Evolutionary conservation across 2,797 vertebrate species (phyloP), one percentile per base, ranked within the genome.

Genomic region (Falco peregrinus): DNA sequence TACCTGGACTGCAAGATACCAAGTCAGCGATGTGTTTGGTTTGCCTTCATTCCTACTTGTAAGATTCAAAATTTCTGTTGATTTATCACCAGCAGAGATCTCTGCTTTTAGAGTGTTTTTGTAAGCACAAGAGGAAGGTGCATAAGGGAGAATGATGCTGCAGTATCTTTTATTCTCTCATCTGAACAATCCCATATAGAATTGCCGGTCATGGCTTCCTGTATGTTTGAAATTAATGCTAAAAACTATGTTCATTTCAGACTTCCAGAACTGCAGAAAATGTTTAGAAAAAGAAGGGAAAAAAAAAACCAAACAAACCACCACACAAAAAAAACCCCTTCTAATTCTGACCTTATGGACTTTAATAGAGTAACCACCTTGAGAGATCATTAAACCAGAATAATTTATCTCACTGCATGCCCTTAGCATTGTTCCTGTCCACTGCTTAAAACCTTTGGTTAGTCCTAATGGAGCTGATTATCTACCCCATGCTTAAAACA

Each of bases 241-340:
- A 77, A 67, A 77, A 76, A 59, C 17, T n/a, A 15, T n/a, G 5
- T 71, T 68, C 5, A 29, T 50, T 84, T 60, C 70, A 75, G 63
- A 64, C 51, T 85, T 80, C 22, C n/a, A 69, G 37, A 60, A 59
- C 45, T 53, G 37, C 39, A 76, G 63, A 75, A 84, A 74, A 43
- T 41, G 21, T 21, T 50, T n/a, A 20, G 20, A 22, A 31, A 53
- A 24, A 50, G 18, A n/a, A n/a, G 9, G 31, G 4, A 4, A 14
- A 10, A 35, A 65, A 37, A 6, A 13, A 19, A 39, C n/a, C n/a
- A 39, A 39, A 39, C 37, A 39, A 39, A 54, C 25, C 37, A 56
- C 24, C 18, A 45, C 43, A 35, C n/a, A 54, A 35, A 50, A 82
- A 11, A 0, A 0, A 6, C 13, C 7, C 33, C 15, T 45, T 69